Percentiles rank a stretch among this genome's conserved stretches.
Conservation (phyloP, 1,140 invertebrate genomes). For the Drosophila athabasca region DNA sequence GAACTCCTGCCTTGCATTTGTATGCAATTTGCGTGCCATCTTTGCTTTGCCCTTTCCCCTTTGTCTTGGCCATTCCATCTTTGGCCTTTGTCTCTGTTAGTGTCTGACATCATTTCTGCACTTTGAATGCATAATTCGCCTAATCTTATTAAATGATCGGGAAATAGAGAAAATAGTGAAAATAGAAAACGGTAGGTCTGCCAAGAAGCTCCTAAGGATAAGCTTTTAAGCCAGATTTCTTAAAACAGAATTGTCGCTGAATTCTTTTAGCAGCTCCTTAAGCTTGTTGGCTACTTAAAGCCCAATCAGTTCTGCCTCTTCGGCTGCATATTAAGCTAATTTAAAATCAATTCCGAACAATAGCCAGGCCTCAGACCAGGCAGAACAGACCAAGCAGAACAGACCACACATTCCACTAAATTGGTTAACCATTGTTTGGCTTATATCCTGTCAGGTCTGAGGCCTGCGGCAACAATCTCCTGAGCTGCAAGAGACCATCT, state of each 20-base stretch:
- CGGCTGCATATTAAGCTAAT: conserved; percentile 43
- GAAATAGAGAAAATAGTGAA: conserved; percentile 16
- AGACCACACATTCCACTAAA: conserved; percentile 51
- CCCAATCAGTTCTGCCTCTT: not conserved
- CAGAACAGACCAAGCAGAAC: conserved; percentile 10
- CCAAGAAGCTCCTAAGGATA: conserved; percentile 8
- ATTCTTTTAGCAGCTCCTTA: not conserved
- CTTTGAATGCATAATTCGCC: conserved; percentile 67
- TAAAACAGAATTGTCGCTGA: not conserved
- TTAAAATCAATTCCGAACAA: conserved; percentile 50
- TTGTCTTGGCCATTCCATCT: conserved; percentile 4
- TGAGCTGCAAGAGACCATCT: conserved; percentile 10
- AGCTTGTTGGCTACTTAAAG: conserved; percentile 8
- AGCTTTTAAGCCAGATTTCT: conserved; percentile 10
- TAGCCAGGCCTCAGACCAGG: conserved; percentile 30
- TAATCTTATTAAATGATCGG: conserved; percentile 65
- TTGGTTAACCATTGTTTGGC: conserved; percentile 54
- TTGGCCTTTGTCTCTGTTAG: conserved; percentile 22
- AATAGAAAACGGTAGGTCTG: conserved; percentile 7
- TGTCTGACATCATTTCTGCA: conserved; percentile 67
- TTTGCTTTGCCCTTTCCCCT: conserved; percentile 59
- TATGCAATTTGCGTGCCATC: conserved; percentile 70
- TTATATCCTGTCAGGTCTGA: conserved; percentile 28
- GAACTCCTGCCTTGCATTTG: conserved; percentile 54
- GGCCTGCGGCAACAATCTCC: conserved; percentile 26